Conservation (phyloP, 2,113 vertebrate genomes). For the Hippocampus barbouri region DNA sequence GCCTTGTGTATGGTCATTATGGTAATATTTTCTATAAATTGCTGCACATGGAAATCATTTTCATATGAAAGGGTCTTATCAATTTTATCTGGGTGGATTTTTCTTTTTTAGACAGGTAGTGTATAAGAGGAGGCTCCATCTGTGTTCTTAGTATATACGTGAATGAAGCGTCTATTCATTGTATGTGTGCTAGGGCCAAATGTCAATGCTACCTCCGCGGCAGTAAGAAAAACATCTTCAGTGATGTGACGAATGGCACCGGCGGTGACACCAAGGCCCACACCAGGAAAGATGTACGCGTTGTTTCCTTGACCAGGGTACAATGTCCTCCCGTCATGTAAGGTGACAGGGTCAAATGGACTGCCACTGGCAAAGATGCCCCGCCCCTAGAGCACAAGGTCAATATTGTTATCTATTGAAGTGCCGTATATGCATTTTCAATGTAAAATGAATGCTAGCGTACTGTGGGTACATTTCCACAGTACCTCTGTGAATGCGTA, state of each 20-base stretch:
- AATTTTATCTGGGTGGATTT: neutral
- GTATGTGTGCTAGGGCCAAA: neutral
- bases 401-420: neutral
- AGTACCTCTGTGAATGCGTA: constrained; percentile 87
- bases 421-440: neutral
- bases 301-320: constrained; percentile 97
- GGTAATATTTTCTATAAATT: neutral
- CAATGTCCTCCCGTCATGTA: constrained; percentile 80
- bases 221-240: constrained; percentile 84
- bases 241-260: constrained; percentile 80
- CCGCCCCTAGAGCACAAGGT: constrained; percentile 73
- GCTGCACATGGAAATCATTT: neutral
- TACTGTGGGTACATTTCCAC: neutral
- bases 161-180: neutral
- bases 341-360: constrained; percentile 88
- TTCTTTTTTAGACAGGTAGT: neutral
- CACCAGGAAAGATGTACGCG: constrained; percentile 93
- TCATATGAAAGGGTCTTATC: neutral
- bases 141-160: neutral
- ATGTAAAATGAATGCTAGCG: neutral
- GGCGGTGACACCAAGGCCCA: constrained; percentile 82
- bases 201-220: constrained; percentile 82
- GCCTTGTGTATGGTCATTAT: no score
- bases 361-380: constrained; percentile 97
- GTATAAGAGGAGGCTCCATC: neutral